Evolutionary conservation across 2,888 invertebrate species (phyloP), one percentile per base, ranked within the genome.

Genomic region (Schizaphis graminum): DNA sequence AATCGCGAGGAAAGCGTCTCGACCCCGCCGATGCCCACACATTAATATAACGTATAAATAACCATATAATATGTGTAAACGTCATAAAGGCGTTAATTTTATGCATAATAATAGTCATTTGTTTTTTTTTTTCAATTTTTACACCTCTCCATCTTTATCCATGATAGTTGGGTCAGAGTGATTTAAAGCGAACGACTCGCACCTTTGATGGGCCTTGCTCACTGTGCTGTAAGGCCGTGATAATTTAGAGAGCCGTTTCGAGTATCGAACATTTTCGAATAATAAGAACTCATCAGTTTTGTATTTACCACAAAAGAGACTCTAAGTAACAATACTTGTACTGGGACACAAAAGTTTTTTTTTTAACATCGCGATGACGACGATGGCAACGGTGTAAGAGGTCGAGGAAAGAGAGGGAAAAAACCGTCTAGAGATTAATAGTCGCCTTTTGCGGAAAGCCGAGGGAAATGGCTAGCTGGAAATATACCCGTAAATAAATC

Each of bases 211-310:
- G 56, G 57, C 57, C 90, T 47, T 94, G 93, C 35, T 89, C 90
- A 90, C 57, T 94, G 93, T 94, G 61, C 93, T 85, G 93, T 90
- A 91, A 94, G 85, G 61, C 93, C 89, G 41, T 86, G 93, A 94
- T 94, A 94, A 94, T 94, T 85, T 85, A 90, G 49, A 89, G 85
- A 77, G 84, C 47, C 47, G 89, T 89, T 56, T 57, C 85, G 47
- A 57, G 89, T 93, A 93, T 89, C 84, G 89, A 93, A 93, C 89
- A 61, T 89, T 89, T 89, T 86, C 89, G 89, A 94, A 94, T 94
- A 94, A 94, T 94, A 94, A 94, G 89, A 94, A 90, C 93, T 86
- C 93, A 94, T 94, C 93, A 94, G 89, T 93, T 93, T 93, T 93
- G 57, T 89, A 90, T 90, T 89, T 89, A 77, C 92, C 93, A 94